Evolutionary conservation across 2,888 invertebrate species (phyloP).

Genomic region (Tiliacea citrago): DNA sequence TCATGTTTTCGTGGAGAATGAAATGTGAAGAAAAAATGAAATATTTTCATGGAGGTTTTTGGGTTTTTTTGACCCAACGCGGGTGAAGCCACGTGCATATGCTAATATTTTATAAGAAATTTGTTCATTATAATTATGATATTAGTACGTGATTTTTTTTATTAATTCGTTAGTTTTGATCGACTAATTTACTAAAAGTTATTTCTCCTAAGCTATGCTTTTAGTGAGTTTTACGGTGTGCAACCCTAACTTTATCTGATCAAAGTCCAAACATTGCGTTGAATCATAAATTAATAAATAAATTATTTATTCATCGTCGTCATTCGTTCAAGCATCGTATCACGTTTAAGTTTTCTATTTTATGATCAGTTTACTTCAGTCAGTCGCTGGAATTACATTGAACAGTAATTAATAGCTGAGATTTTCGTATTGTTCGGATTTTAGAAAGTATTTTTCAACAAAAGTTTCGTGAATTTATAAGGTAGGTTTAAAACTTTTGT

Average conservation of each 20-base stretch:
- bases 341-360: constrained; percentile 46
- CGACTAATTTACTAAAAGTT: constrained; percentile 15
- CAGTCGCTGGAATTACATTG: constrained; percentile 40
- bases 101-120: background rate
- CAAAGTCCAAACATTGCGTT: constrained; percentile 65
- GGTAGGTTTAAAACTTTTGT: constrained; percentile 41
- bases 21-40: no score
- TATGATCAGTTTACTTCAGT: constrained; percentile 48
- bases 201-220: background rate
- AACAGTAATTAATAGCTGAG: constrained; percentile 24
- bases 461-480: constrained; percentile 46
- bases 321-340: constrained; percentile 28
- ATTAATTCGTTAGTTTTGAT: background rate
- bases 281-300: constrained; percentile 53
- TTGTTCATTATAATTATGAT: background rate
- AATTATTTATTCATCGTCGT: constrained; percentile 41
- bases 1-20: no score
- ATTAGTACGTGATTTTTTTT: background rate
- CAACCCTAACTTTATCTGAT: constrained; percentile 23
- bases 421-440: constrained; percentile 18
- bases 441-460: constrained; percentile 52
- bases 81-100: background rate
- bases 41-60: background rate
- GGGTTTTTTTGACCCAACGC: background rate
- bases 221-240: constrained; percentile 26